Conservation (phyloP, 2,797 vertebrate genomes). For the Chaunax sp. region DNA sequence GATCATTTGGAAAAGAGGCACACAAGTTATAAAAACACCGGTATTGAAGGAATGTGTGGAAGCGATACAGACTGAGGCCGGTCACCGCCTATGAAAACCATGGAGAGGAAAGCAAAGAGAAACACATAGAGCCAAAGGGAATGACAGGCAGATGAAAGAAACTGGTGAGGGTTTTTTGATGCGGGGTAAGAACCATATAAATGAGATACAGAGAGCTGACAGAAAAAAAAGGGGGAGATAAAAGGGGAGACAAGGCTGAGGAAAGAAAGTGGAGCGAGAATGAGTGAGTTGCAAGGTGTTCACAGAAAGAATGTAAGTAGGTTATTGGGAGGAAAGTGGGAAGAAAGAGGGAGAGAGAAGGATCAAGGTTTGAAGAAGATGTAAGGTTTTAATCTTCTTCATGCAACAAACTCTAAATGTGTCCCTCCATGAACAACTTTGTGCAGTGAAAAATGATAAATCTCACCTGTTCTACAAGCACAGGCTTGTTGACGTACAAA, state of each 20-base stretch:
- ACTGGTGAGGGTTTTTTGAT: conserved; percentile 18
- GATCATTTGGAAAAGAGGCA: conserved; percentile 39
- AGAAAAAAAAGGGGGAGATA: conserved; percentile 17
- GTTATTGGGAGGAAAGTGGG: conserved; percentile 9
- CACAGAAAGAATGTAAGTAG: conserved; percentile 15
- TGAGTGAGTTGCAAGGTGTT: conserved; percentile 2
- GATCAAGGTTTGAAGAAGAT: too few species aligned
- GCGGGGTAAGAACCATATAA: conserved; percentile 8
- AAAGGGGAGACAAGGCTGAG: conserved; percentile 3
- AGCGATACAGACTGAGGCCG: conserved; percentile 9
- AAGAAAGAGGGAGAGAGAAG: neutral
- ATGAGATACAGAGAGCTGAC: conserved; percentile 6
- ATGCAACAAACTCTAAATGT: too few species aligned
- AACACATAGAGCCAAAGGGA: neutral
- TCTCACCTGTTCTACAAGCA: too few species aligned
- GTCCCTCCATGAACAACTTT: too few species aligned
- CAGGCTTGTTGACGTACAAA: too few species aligned
- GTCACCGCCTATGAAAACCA: conserved; percentile 26
- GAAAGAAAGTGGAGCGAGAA: conserved; percentile 10
- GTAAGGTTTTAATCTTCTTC: too few species aligned
- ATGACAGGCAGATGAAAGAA: conserved; percentile 25
- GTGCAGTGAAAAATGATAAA: too few species aligned
- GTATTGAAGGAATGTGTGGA: conserved; percentile 40
- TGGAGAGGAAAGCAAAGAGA: conserved; percentile 2
- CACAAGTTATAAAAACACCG: conserved; percentile 27